A percentile compares a stretch with the other conserved stretches of the same genome.
Conservation (phyloP, 2,888 invertebrate species). For the Agonopterix subpropinquella region DNA sequence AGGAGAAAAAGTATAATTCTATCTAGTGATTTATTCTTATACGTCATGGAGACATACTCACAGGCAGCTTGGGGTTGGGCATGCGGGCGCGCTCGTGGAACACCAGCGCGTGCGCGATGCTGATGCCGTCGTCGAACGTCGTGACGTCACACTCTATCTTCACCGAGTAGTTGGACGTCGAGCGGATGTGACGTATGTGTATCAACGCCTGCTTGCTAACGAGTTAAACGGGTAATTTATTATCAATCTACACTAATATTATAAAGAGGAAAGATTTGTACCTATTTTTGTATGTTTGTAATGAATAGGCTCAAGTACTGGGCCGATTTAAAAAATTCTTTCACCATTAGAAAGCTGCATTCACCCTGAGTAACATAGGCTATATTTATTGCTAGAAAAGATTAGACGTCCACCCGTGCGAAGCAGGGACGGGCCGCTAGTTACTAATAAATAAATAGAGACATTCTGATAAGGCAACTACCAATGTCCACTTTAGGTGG, state of each 20-base stretch:
- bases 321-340: too few relatives aligned
- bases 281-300: too few relatives aligned
- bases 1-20: too few relatives aligned
- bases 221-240: neutral
- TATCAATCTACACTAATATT: neutral
- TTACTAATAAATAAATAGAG: neutral
- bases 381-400: too few relatives aligned
- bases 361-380: too few relatives aligned
- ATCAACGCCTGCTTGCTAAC: constrained; percentile 60
- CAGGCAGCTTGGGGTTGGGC: constrained; percentile 2
- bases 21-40: too few relatives aligned
- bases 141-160: constrained; percentile 48
- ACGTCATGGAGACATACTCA: too few relatives aligned
- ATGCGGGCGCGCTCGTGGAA: constrained; percentile 54
- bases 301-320: too few relatives aligned
- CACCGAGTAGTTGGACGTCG: constrained; percentile 23
- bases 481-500: neutral
- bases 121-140: constrained; percentile 54
- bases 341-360: too few relatives aligned
- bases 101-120: constrained; percentile 52
- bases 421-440: too few relatives aligned
- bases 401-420: too few relatives aligned
- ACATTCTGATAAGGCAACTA: neutral
- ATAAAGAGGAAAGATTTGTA: too few relatives aligned
- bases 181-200: constrained; percentile 37